Base-by-base conservation (phyloP, 2,888 invertebrate species). In the Luperina nickerlii region DNA sequence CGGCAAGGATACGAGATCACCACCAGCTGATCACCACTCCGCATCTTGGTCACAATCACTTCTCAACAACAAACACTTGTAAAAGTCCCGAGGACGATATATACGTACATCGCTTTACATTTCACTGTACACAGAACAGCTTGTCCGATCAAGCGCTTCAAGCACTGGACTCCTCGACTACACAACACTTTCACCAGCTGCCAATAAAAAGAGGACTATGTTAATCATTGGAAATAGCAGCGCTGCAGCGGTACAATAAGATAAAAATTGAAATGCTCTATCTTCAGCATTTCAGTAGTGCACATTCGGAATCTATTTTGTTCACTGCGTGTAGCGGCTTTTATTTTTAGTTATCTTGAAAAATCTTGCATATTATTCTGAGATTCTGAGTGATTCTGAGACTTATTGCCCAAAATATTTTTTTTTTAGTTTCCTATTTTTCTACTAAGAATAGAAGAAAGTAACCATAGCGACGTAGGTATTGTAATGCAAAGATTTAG, bases 181-280 rank as follows among this genome's bases (percentile, higher is more conserved):
- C 94, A 92, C 91, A 91, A 92, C 94, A 95, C 96, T 96, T 96
- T 96, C 96, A 96, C 96, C 94, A 91, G 88, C 95, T 95, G 94
- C 86, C 90, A 88, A 95, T 93, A 94, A 94, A 95, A 94, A 95
- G 82, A 94, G 80, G 88, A 91, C 86, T 88, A 90, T 82, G 88
- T 88, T 90, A 90, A 90, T 90, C 86, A 91, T 87, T 91, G 74
- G 83, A 90, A 92, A 89, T 86, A 90, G 85, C 89, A 77, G 76
- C 84, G 75, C 83, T 75, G 85, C 88, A 75, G 78, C 83, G 75
- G 79, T 71, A 87, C 80, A 90, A 84, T 84, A 85, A 90, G 83
- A 88, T 77, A 77, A 86, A 87, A 87, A 81, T 85, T 73, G 20
- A 72, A 84, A 76, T 83, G 15, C 62, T 79, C 71, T 79, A 81